Conservation (phyloP, 2,888 invertebrate genomes). For the Phyllotreta striolata region DNA sequence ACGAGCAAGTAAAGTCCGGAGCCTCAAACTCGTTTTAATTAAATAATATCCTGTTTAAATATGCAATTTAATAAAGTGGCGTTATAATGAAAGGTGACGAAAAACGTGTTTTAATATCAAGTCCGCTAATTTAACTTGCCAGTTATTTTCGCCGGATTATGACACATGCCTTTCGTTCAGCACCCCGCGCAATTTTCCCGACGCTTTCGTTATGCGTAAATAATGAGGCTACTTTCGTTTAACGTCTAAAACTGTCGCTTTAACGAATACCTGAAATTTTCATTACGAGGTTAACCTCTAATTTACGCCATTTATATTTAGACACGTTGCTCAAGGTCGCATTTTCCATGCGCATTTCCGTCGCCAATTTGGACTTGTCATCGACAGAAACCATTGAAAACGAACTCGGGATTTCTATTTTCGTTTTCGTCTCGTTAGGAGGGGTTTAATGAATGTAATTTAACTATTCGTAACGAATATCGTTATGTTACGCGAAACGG, state of each 20-base stretch:
- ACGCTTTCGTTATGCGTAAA: conserved; percentile 27
- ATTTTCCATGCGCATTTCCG: background rate
- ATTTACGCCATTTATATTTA: conserved; percentile 20
- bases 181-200: conserved; percentile 23
- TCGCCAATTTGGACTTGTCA: no score
- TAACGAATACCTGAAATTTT: conserved; percentile 19
- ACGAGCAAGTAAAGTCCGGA: no score
- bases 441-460: no score
- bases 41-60: conserved; percentile 8
- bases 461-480: no score
- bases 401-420: no score
- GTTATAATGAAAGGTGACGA: conserved; percentile 22
- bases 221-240: conserved; percentile 28
- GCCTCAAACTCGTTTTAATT: no score
- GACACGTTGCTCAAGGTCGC: background rate
- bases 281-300: conserved; percentile 23
- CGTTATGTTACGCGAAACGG: no score
- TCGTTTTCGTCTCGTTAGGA: no score
- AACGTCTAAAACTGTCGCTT: conserved; percentile 23
- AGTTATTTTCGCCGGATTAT: conserved; percentile 24
- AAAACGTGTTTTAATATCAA: conserved; percentile 24
- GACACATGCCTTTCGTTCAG: conserved; percentile 25
- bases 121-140: conserved; percentile 19
- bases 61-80: conserved; percentile 11
- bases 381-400: no score